Conservation (phyloP, 2,888 invertebrate genomes). For the Patella ulyssiponensis region DNA sequence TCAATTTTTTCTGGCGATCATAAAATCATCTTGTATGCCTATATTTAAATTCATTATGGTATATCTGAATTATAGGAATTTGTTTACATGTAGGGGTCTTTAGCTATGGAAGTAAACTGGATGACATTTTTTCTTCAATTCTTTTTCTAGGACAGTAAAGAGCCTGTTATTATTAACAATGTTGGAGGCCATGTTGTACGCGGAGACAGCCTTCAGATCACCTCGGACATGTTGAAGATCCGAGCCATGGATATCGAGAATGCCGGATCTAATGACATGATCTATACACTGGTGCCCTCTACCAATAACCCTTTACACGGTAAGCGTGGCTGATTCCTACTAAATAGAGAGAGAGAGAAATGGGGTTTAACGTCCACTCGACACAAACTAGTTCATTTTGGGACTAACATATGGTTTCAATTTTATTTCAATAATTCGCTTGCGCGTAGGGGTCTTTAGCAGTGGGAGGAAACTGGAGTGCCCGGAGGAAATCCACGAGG, state of each 20-base stretch:
- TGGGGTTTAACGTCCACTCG: too few relatives aligned
- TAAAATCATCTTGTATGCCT: too few relatives aligned
- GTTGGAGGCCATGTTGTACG: conserved; percentile 49
- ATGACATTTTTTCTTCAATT: neutral
- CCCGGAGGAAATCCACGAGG: too few relatives aligned
- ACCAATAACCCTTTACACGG: conserved; percentile 62
- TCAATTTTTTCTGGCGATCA: too few relatives aligned
- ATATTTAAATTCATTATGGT: too few relatives aligned
- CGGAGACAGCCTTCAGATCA: conserved; percentile 33
- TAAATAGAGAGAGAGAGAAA: too few relatives aligned
- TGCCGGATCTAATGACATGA: conserved; percentile 46
- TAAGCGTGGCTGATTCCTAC: conserved; percentile 22
- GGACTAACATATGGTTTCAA: too few relatives aligned
- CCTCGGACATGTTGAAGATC: conserved; percentile 52
- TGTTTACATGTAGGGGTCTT: neutral
- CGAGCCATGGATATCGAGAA: conserved; percentile 42
- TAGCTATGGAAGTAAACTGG: neutral
- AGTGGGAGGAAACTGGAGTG: too few relatives aligned
- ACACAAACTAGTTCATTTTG: too few relatives aligned
- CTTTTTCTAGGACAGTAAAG: conserved; percentile 51
- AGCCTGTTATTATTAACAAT: conserved; percentile 58
- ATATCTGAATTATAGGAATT: too few relatives aligned
- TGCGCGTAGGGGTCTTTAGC: too few relatives aligned
- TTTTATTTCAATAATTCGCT: too few relatives aligned
- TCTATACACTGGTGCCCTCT: conserved; percentile 59